Percentiles rank a stretch among this genome's conserved stretches.
phyloP scores from a whole-genome alignment of 2,888 invertebrate species.

The Eudemis profundana region DNA sequence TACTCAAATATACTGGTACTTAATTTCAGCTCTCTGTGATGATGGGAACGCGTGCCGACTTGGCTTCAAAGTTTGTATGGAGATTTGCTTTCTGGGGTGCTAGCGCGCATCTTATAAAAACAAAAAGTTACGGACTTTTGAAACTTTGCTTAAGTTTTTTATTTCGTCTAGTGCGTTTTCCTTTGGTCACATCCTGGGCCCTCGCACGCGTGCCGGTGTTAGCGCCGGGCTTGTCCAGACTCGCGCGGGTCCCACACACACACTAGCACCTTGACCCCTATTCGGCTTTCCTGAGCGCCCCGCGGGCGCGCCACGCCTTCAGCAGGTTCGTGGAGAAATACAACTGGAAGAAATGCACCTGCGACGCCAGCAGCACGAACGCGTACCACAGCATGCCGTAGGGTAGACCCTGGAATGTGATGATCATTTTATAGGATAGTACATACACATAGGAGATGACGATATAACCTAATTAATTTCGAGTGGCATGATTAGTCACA shows the following conservation, averaged over 20 bases:
- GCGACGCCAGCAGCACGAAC: constrained; percentile 93
- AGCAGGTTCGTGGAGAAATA: constrained; percentile 94
- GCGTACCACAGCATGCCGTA: constrained; percentile 97
- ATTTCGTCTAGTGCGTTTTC: background rate
- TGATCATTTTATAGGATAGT: constrained; percentile 27
- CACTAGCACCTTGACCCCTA: constrained; percentile 62
- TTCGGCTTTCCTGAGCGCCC: constrained; percentile 88
- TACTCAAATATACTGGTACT: no score
- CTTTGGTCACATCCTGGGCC: background rate
- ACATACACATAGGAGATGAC: background rate
- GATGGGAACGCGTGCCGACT: no score
- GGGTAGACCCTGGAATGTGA: constrained; percentile 90
- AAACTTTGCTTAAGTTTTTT: background rate
- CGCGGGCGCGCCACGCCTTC: constrained; percentile 92
- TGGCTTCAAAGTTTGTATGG: no score
- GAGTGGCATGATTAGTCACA: no score
- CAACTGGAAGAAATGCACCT: constrained; percentile 94
- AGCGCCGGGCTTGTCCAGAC: background rate
- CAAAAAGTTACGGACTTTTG: no score
- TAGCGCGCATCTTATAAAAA: no score
- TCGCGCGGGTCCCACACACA: constrained; percentile 14
- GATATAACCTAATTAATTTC: no score
- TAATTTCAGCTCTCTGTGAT: no score
- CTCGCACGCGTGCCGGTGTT: background rate
- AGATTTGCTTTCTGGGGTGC: no score